phyloP scores from a whole-genome alignment of 35 echinoderm and acorn worm genomes.

The Apostichopus parvimensis region DNA sequence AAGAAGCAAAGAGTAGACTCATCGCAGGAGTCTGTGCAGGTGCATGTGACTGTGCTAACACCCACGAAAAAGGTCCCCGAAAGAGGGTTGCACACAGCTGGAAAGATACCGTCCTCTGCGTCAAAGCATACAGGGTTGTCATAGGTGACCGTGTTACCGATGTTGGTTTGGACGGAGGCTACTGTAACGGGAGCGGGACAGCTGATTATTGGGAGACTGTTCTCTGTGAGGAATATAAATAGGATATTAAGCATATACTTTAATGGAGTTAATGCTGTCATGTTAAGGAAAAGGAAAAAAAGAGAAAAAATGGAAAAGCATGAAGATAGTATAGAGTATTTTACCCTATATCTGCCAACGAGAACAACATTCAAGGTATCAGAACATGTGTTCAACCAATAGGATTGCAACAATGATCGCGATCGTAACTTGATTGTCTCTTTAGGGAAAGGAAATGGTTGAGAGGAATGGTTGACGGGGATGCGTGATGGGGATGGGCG shows the following conservation, averaged over 20 bases:
- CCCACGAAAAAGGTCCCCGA: background rate
- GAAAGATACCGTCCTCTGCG: background rate
- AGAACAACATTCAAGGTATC: no score
- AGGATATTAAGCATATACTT: background rate
- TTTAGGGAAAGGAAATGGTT: no score
- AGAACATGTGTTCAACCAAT: no score
- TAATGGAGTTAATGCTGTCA: no score
- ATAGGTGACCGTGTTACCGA: background rate
- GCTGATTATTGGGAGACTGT: background rate
- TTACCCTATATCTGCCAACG: no score
- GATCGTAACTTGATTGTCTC: no score
- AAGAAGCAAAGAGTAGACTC: background rate
- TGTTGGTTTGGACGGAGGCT: background rate
- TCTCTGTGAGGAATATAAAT: background rate
- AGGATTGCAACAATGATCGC: no score
- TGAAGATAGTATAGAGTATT: no score
- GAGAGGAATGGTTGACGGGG: no score
- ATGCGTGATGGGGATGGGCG: no score
- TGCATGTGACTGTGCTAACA: background rate
- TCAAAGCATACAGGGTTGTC: background rate
- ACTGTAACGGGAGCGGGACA: background rate
- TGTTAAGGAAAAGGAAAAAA: no score
- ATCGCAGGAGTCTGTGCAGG: background rate
- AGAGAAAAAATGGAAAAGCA: no score
- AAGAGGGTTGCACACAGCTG: background rate